A percentile compares a stretch with the other conserved stretches of the same genome.
These are phyloP conservation scores for Echiichthys vipera DNA, from an alignment of 2,797 vertebrate species.

Conservation along the genomic window DNA sequence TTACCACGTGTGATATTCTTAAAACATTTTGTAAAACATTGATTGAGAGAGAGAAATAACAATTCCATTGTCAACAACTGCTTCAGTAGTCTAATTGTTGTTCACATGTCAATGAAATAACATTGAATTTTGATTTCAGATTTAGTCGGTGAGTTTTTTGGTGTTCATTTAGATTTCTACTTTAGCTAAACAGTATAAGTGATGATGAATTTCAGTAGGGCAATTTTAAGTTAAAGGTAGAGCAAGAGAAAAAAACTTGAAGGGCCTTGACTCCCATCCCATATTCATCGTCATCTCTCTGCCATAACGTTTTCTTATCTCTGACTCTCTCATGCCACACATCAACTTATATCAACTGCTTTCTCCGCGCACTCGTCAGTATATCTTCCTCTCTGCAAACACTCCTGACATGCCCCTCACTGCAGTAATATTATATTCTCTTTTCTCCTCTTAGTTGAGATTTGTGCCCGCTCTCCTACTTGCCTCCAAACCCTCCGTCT, in stretches of 20 bases:
- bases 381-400: constrained; percentile 34
- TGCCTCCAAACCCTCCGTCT: not conserved
- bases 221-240: too few relatives aligned
- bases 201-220: too few relatives aligned
- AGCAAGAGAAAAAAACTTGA: constrained; percentile 12
- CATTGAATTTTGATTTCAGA: too few relatives aligned
- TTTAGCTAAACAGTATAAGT: too few relatives aligned
- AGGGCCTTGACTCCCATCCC: not conserved
- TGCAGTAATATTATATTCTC: constrained; percentile 32
- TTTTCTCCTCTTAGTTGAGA: constrained; percentile 19
- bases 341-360: constrained; percentile 36
- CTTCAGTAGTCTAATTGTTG: too few relatives aligned
- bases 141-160: too few relatives aligned
- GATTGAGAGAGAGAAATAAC: too few relatives aligned
- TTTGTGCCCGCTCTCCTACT: not conserved
- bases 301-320: constrained; percentile 18
- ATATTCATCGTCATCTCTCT: constrained; percentile 18
- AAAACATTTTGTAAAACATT: too few relatives aligned
- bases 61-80: too few relatives aligned
- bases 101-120: too few relatives aligned
- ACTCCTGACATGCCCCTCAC: constrained; percentile 33
- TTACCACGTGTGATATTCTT: too few relatives aligned
- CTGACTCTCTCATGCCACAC: constrained; percentile 29
- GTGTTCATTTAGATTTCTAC: too few relatives aligned
- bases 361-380: constrained; percentile 30